Conservation (phyloP, 2,888 invertebrate species). For the Coelopa pilipes region DNA sequence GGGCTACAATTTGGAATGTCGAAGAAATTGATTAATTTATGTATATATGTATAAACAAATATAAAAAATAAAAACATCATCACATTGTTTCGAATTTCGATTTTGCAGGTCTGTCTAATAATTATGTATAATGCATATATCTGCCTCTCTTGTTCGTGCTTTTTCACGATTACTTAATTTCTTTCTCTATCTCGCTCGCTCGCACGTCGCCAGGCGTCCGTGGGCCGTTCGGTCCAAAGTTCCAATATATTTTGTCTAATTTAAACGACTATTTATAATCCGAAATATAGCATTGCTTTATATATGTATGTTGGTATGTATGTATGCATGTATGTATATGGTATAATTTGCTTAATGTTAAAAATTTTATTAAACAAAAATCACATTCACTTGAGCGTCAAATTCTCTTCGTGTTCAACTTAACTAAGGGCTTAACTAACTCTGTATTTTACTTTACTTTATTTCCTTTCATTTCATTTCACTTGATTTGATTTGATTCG, state of each 20-base stretch:
- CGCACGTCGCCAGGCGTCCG: neutral
- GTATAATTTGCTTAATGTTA: constrained; percentile 32
- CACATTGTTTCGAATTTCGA: constrained; percentile 7
- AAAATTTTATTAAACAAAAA: constrained; percentile 39
- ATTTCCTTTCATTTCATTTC: constrained; percentile 13
- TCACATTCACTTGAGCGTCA: constrained; percentile 42
- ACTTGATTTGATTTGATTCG: too few species aligned
- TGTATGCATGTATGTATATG: constrained; percentile 12
- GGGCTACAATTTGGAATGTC: too few species aligned
- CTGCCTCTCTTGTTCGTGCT: neutral
- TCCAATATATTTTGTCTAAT: constrained; percentile 19
- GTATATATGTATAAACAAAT: constrained; percentile 10
- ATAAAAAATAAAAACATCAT: constrained; percentile 12
- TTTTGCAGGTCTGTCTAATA: constrained; percentile 1
- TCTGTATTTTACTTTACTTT: constrained; percentile 14
- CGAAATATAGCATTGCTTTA: constrained; percentile 21
- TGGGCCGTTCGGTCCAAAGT: neutral
- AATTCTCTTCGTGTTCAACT: constrained; percentile 39
- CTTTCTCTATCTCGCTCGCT: neutral
- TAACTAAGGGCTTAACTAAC: constrained; percentile 27
- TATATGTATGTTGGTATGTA: neutral
- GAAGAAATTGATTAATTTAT: neutral
- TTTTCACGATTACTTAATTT: neutral
- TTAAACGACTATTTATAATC: constrained; percentile 25
- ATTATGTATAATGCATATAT: constrained; percentile 1